These are phyloP conservation scores for Petrocephalus schoutedeni DNA, from an alignment of 2,797 vertebrate species.

Conservation along the genomic window DNA sequence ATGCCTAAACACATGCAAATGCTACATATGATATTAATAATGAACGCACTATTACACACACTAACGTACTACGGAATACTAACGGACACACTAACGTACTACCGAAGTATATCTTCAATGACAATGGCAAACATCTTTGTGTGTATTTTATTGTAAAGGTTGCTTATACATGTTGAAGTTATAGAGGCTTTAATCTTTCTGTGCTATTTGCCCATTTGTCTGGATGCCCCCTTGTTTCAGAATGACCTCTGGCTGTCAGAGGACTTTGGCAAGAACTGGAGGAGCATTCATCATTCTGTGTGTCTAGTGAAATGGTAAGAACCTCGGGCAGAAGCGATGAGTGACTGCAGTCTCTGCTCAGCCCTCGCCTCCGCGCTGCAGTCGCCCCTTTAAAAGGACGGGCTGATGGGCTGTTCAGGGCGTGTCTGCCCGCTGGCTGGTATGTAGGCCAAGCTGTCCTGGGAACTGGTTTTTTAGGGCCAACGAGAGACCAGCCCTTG, in stretches of 20 bases:
- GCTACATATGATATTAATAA: not conserved
- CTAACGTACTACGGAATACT: no score
- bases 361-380: not conserved
- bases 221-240: constrained; percentile 50
- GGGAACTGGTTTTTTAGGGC: not conserved
- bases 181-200: not conserved
- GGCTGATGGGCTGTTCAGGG: not conserved
- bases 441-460: not conserved
- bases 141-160: not conserved
- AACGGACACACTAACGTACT: no score
- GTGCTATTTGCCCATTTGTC: not conserved
- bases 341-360: not conserved
- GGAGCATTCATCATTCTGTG: constrained; percentile 73
- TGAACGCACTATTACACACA: not conserved
- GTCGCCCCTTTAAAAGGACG: not conserved
- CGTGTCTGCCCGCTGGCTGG: not conserved
- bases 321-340: not conserved
- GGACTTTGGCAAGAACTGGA: constrained; percentile 79
- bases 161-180: not conserved
- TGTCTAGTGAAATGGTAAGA: constrained; percentile 90
- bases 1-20: not conserved
- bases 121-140: not conserved
- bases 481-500: not conserved
- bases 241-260: constrained; percentile 82
- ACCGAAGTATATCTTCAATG: not conserved